These are phyloP conservation scores for Holotrichia oblita DNA, from an alignment of 1,140 invertebrate species.

Conservation along the genomic window DNA sequence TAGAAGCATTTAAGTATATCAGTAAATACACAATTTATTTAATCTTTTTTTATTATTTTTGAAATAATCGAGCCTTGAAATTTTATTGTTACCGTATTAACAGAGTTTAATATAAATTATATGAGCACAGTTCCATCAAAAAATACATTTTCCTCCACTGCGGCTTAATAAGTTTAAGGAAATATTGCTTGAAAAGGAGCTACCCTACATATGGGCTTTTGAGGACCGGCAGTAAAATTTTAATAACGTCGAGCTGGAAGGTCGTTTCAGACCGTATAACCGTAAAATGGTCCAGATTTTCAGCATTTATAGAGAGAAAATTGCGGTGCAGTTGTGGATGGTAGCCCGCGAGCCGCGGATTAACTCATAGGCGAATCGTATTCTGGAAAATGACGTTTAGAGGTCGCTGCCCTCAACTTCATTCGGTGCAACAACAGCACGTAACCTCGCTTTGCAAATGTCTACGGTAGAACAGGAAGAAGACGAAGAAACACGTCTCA, in stretches of 20 bases:
- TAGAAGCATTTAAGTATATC: too few species aligned
- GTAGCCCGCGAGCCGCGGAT: not conserved
- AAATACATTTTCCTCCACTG: too few species aligned
- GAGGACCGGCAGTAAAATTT: not conserved
- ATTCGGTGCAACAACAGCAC: not conserved
- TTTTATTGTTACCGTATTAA: too few species aligned
- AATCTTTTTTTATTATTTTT: too few species aligned
- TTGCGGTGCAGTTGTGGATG: not conserved
- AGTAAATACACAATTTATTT: too few species aligned
- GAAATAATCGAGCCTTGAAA: too few species aligned
- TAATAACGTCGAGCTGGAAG: not conserved
- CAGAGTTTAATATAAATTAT: too few species aligned
- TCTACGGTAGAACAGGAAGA: not conserved
- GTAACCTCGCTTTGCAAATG: constrained; percentile 3
- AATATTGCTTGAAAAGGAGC: not conserved
- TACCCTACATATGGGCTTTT: not conserved
- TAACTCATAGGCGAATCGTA: constrained; percentile 24
- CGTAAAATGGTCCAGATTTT: constrained; percentile 15
- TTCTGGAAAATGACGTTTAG: not conserved
- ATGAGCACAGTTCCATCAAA: too few species aligned
- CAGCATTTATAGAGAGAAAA: not conserved
- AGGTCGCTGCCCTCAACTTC: not conserved
- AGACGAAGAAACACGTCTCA: not conserved
- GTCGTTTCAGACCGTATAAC: not conserved
- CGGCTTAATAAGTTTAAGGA: too few species aligned